Conservation (phyloP, 2,113 vertebrate species). For the Peromyscus maniculatus region DNA sequence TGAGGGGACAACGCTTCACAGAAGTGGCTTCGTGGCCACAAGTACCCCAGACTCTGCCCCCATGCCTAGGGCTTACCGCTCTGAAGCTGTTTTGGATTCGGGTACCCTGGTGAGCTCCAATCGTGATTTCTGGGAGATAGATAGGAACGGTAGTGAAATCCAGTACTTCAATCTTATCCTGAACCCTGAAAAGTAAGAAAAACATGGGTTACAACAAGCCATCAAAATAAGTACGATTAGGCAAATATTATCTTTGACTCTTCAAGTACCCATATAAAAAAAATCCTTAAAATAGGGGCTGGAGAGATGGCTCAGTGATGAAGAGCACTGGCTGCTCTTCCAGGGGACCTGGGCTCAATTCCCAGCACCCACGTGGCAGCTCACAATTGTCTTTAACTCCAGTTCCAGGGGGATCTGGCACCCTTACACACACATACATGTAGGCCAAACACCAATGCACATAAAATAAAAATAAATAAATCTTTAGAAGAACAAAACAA, state of each 20-base stretch:
- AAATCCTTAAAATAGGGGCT: neutral
- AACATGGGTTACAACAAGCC: neutral
- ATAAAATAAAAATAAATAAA: neutral
- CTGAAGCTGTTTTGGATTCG: constrained; percentile 85
- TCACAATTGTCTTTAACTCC: neutral
- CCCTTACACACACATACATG: neutral
- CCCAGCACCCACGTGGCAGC: neutral
- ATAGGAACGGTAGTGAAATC: constrained; percentile 84
- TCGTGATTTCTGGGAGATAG: constrained; percentile 93
- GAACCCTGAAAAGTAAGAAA: constrained; percentile 84
- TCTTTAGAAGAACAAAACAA: neutral
- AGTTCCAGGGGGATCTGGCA: neutral
- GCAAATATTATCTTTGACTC: neutral
- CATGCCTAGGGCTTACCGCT: constrained; percentile 83
- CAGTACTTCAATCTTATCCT: constrained; percentile 90
- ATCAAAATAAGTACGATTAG: neutral
- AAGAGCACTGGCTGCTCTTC: neutral
- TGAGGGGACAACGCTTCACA: no score
- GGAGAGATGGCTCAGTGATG: neutral
- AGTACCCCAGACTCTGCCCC: rapidly evolving
- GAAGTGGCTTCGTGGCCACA: neutral
- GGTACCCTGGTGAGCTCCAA: constrained; percentile 90
- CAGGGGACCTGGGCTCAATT: neutral
- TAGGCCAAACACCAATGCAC: neutral
- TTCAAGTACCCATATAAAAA: neutral